A percentile compares a stretch with the other conserved stretches of the same genome.
These are phyloP conservation scores for Heliconius charithonia DNA, from an alignment of 2,888 invertebrate species.

Conservation along the genomic window DNA sequence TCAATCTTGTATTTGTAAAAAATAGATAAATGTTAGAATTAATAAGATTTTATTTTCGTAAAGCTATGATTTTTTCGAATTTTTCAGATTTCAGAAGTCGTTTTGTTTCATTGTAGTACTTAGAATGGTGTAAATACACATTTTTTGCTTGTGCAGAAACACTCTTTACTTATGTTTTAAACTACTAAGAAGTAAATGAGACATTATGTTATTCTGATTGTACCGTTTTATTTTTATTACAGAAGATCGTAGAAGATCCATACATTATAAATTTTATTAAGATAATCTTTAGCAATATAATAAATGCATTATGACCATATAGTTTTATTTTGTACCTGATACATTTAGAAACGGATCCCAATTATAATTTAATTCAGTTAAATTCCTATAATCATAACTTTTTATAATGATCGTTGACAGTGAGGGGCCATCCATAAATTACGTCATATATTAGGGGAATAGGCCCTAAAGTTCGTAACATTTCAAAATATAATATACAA, in stretches of 20 bases:
- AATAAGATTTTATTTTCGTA: neutral
- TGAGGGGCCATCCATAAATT: neutral
- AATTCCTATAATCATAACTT: neutral
- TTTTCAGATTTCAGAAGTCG: too few relatives aligned
- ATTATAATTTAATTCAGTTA: neutral
- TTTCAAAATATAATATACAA: too few relatives aligned
- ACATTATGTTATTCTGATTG: constrained; percentile 42
- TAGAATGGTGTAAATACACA: neutral
- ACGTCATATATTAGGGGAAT: neutral
- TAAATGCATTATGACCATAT: constrained; percentile 67
- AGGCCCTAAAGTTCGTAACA: too few relatives aligned
- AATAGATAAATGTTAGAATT: neutral
- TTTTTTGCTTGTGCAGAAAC: neutral
- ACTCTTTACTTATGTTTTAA: neutral
- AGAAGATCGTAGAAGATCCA: constrained; percentile 43
- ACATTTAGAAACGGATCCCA: constrained; percentile 10
- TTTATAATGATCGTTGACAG: too few relatives aligned
- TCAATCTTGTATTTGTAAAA: neutral
- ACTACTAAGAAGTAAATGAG: constrained; percentile 36
- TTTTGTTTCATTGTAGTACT: neutral
- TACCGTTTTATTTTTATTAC: constrained; percentile 46
- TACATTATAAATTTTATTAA: constrained; percentile 44
- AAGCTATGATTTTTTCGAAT: neutral
- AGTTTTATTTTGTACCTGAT: constrained; percentile 50
- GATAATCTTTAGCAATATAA: constrained; percentile 57